Evolutionary conservation across 1,140 invertebrate species (phyloP).

Genomic region (Listronotus oregonensis): DNA sequence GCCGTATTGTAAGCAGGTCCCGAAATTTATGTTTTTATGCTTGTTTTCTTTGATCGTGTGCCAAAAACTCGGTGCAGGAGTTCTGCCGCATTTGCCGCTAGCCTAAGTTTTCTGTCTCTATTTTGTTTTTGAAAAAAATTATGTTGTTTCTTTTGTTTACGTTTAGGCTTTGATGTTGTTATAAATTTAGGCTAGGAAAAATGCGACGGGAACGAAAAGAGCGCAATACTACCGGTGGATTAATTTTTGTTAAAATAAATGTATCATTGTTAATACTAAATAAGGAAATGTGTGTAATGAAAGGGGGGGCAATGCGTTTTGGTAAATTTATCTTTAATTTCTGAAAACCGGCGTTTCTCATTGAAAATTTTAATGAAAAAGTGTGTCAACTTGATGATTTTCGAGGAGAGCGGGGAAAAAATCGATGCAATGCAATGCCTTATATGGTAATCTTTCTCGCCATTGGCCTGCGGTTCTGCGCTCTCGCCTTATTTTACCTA

Average conservation of each 20-base stretch:
- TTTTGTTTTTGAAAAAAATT: too few species aligned
- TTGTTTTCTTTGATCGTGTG: constrained; percentile 10
- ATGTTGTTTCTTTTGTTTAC: too few species aligned
- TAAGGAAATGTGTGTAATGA: constrained; percentile 14
- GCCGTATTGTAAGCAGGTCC: too few species aligned
- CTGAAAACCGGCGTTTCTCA: constrained; percentile 23
- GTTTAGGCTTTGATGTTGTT: too few species aligned
- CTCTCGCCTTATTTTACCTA: constrained; percentile 17
- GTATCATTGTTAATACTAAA: constrained; percentile 14
- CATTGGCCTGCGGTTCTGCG: constrained; percentile 49
- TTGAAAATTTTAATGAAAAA: constrained; percentile 32
- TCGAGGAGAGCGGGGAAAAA: constrained; percentile 35
- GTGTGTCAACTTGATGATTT: constrained; percentile 35
- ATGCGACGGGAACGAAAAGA: background rate
- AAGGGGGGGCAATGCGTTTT: constrained; percentile 3
- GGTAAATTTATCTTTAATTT: constrained; percentile 14
- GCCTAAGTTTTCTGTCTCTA: too few species aligned
- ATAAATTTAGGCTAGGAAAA: background rate
- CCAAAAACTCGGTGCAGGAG: constrained; percentile 5
- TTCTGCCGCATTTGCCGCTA: too few species aligned
- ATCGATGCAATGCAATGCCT: constrained; percentile 53
- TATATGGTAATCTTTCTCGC: constrained; percentile 56
- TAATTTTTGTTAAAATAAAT: too few species aligned
- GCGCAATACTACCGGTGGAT: too few species aligned
- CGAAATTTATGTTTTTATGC: background rate